Evolutionary conservation across 2,797 vertebrate species (phyloP).

Genomic region (Pelochelys cantorii): DNA sequence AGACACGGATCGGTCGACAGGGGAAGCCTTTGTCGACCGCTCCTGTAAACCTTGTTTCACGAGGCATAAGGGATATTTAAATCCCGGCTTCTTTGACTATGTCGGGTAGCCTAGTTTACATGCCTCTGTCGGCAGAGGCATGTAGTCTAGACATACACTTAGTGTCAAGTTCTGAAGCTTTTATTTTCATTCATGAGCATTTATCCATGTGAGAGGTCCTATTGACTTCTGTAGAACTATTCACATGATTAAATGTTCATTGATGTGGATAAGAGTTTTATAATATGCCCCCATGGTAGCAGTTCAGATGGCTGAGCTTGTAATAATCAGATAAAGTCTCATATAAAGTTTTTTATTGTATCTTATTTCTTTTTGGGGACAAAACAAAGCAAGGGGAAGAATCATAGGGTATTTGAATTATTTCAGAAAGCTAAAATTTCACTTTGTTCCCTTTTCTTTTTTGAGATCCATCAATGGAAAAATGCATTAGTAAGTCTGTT

Average conservation of each 20-base stretch:
- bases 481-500: neutral
- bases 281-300: neutral
- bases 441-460: neutral
- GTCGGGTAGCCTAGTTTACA: no score
- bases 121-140: no score
- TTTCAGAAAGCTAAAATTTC: neutral
- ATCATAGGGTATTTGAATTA: neutral
- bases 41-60: no score
- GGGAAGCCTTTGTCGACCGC: no score
- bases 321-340: neutral
- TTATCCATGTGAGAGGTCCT: neutral
- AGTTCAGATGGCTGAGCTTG: neutral
- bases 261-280: neutral
- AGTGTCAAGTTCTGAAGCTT: neutral
- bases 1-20: no score
- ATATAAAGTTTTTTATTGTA: rapidly evolving
- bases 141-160: no score
- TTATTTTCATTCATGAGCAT: constrained; percentile 10
- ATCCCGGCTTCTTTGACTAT: no score
- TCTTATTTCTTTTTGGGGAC: neutral
- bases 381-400: neutral
- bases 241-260: neutral
- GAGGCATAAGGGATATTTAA: no score
- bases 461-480: neutral
- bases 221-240: neutral